Percentiles rank a stretch among this genome's conserved stretches.
These are phyloP conservation scores for Drosophila orosa DNA, from an alignment of 1,140 invertebrate species.

Conservation along the genomic window DNA sequence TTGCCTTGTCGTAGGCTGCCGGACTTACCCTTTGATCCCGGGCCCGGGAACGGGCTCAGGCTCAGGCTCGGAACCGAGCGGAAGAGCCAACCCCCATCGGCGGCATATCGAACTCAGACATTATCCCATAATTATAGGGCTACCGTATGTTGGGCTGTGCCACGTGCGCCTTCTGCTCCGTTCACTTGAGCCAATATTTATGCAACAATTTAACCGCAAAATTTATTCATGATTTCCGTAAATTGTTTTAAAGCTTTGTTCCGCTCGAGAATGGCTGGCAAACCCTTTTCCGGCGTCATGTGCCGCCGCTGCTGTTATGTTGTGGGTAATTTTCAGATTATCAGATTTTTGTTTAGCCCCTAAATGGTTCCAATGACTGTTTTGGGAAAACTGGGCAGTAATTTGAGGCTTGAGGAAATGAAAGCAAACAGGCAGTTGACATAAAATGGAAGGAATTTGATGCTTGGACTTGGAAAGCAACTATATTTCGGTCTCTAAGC, in stretches of 20 bases:
- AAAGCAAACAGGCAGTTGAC: neutral
- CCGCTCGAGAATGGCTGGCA: neutral
- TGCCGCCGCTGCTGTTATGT: constrained; percentile 38
- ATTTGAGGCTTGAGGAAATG: constrained; percentile 6
- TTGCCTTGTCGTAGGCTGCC: constrained; percentile 24
- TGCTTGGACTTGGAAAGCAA: neutral
- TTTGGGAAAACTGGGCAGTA: constrained; percentile 10
- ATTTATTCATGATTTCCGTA: constrained; percentile 81
- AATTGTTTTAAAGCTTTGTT: constrained; percentile 69
- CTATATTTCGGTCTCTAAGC: neutral
- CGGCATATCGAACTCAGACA: constrained; percentile 74
- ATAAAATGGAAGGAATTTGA: neutral
- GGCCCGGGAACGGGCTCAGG: neutral
- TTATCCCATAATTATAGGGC: constrained; percentile 84
- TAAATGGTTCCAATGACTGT: constrained; percentile 35
- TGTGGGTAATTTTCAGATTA: constrained; percentile 81
- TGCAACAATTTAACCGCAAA: constrained; percentile 83
- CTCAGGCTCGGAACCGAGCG: constrained; percentile 22
- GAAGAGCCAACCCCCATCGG: constrained; percentile 12
- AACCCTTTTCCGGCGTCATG: constrained; percentile 49
- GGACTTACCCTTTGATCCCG: constrained; percentile 81
- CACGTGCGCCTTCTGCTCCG: constrained; percentile 61
- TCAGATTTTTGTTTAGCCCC: constrained; percentile 69
- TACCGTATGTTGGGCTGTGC: constrained; percentile 58
- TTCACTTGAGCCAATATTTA: constrained; percentile 73